Evolutionary conservation across 2,113 vertebrate genomes (phyloP).

Genomic region (Candoia aspera): DNA sequence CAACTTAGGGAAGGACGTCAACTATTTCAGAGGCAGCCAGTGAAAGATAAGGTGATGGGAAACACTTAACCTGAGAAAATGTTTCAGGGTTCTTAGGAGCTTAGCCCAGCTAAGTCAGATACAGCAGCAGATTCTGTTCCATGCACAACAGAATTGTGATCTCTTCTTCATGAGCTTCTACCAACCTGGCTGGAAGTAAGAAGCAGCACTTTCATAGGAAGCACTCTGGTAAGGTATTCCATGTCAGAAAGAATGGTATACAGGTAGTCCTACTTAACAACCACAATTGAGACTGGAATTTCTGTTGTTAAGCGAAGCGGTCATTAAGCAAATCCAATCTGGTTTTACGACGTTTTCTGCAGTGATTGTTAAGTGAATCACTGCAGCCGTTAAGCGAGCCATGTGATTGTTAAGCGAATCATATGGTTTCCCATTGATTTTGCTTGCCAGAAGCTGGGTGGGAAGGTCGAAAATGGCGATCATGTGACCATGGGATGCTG

Average conservation of each 20-base stretch:
- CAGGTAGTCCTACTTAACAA: too few species aligned
- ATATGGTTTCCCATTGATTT: too few species aligned
- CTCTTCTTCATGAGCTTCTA: neutral
- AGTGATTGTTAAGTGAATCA: too few species aligned
- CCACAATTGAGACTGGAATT: too few species aligned
- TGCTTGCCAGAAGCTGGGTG: too few species aligned
- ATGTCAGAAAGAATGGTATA: neutral
- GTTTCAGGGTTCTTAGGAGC: neutral
- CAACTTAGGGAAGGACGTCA: neutral
- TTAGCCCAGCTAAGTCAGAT: neutral
- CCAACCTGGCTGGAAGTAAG: neutral
- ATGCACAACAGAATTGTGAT: neutral
- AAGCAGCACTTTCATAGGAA: neutral
- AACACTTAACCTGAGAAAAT: neutral
- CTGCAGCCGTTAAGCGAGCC: too few species aligned
- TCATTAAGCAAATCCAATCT: too few species aligned
- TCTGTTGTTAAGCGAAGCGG: too few species aligned
- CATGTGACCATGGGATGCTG: too few species aligned
- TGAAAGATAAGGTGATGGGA: neutral
- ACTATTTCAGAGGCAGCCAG: neutral
- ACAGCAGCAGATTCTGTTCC: neutral
- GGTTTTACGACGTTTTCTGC: too few species aligned
- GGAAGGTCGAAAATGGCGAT: too few species aligned
- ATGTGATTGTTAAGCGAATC: too few species aligned
- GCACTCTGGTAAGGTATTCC: neutral